Evolutionary conservation across 2,797 vertebrate species (phyloP), one percentile per base, ranked within the genome.

Genomic region (Hoplostethus mediterraneus): DNA sequence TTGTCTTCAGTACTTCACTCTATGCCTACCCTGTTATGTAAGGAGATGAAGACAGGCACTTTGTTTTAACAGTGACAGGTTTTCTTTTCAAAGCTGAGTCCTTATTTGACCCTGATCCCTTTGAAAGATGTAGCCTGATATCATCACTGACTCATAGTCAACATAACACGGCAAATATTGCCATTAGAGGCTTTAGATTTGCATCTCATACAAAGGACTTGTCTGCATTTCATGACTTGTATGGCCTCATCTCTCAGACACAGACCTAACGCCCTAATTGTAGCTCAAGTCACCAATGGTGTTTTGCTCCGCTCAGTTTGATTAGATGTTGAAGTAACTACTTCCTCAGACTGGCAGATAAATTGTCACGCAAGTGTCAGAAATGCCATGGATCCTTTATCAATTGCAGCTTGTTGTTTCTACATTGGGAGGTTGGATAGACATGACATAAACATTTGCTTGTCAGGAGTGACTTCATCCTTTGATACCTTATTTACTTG

Each of bases 21-120:
- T 56, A 21, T 63, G 63, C 47, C 67, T 5, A 48, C 11, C 12
- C 5, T 63, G 48, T 70, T 75, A 75, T 71, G 57, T 74, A 73
- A 84, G 58, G 56, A 81, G 48, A 67, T 63, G 17, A 69, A 67
- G 59, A 40, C 55, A 12, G 33, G 5, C 10, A 11, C 64, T 75
- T 67, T 59, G 44, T 77, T 83, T 75, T 28, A 53, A 61, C 33
- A 45, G 40, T 75, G 57, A 81, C 54, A 67, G 31, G 10, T 47
- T 71, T 71, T 63, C 45, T 71, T 69, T 75, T 66, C 47, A 58
- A 54, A 70, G 70, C 57, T 47, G 56, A 9, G n/a, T 65, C 42
- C 31, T 36, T 33, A 16, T 38, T 58, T 58, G 55, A 58, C 16
- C 17, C 16, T 40, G 6, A 28, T 14, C 4, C 3, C 40, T 61